Conservation (phyloP, 2,888 invertebrate genomes). For the Rotaria sp. region DNA sequence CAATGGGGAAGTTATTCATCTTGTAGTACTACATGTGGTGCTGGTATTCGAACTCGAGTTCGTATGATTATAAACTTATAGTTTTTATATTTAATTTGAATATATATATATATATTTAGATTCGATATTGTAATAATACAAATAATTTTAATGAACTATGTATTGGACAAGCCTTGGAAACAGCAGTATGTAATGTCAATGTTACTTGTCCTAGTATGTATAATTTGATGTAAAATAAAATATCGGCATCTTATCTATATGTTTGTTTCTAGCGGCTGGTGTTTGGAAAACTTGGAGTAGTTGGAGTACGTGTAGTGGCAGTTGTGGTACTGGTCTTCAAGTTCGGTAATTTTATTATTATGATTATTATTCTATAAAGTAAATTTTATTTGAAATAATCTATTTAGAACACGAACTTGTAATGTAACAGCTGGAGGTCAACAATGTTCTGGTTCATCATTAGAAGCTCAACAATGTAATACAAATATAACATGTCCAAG, state of each 20-base stretch:
- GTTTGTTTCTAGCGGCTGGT: background rate
- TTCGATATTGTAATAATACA: background rate
- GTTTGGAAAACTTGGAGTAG: background rate
- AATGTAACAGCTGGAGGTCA: background rate
- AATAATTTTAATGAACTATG: background rate
- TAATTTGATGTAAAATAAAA: background rate
- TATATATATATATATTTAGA: background rate
- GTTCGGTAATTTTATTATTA: background rate
- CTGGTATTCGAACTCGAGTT: background rate
- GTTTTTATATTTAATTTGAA: background rate
- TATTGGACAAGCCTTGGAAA: background rate
- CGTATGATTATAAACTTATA: background rate
- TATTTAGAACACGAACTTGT: slow-evolving; percentile 14
- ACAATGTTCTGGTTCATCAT: slow-evolving; percentile 40
- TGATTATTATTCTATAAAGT: too few species aligned
- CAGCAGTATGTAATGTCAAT: background rate
- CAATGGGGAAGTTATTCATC: slow-evolving; percentile 11
- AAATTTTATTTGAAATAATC: background rate
- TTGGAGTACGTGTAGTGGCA: slow-evolving; percentile 8
- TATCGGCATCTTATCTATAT: background rate
- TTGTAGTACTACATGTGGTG: slow-evolving; percentile 19
- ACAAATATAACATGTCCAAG: slow-evolving; percentile 47
- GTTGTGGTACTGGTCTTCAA: background rate
- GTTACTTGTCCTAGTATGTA: background rate
- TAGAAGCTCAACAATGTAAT: slow-evolving; percentile 45